Conservation (phyloP, 30 jellyfish, hydroid and myxozoan species). For the Turritopsis dohrnii region DNA sequence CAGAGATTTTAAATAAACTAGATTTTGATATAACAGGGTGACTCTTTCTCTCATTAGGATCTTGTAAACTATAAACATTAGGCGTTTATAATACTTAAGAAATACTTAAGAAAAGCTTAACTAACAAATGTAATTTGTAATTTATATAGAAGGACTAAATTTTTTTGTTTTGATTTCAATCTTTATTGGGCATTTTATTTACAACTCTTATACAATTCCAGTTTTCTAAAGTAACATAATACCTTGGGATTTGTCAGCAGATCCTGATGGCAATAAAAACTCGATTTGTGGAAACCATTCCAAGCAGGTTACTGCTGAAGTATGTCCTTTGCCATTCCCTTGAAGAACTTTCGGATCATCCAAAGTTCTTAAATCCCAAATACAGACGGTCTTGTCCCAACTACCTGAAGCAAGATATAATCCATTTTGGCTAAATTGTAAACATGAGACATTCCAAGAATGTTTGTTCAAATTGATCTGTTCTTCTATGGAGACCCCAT, state of each 20-base stretch:
- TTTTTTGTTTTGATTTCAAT: no score
- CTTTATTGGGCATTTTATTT: no score
- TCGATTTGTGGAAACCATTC: constrained; percentile 87
- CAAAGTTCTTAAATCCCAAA: constrained; percentile 75
- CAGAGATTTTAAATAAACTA: no score
- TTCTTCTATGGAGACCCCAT: constrained; percentile 63
- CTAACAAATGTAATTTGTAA: no score
- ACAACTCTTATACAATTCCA: constrained; percentile 55
- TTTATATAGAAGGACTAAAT: no score
- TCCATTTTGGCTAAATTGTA: constrained; percentile 70
- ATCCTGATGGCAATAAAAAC: constrained; percentile 62
- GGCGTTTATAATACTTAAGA: no score
- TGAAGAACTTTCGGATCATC: constrained; percentile 42
- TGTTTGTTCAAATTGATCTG: constrained; percentile 70
- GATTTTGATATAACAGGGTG: no score
- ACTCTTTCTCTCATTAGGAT: no score
- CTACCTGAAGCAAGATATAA: constrained; percentile 78
- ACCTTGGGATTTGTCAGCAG: constrained; percentile 73
- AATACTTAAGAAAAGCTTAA: no score
- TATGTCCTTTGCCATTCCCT: constrained; percentile 67
- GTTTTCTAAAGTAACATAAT: constrained; percentile 67
- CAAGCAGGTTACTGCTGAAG: constrained; percentile 63
- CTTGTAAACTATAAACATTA: no score
- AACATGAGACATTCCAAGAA: constrained; percentile 66
- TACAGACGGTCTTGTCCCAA: constrained; percentile 71